phyloP scores from a whole-genome alignment of 2,888 invertebrate genomes.

The Drosophila mettleri region DNA sequence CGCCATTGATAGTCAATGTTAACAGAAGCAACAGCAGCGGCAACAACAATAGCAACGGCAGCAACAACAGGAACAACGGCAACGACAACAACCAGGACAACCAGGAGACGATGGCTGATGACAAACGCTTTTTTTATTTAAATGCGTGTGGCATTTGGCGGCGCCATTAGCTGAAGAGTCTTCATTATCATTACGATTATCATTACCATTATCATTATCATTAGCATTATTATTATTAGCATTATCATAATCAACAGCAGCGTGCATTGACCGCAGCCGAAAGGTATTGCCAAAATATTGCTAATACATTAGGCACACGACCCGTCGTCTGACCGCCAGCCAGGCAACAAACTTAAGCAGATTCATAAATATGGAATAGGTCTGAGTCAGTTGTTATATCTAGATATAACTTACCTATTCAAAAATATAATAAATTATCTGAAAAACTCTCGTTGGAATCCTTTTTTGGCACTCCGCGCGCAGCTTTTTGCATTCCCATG shows the following conservation, averaged over 20 bases:
- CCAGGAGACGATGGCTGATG: conserved; percentile 40
- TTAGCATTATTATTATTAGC: conserved; percentile 1
- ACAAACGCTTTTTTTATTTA: conserved; percentile 76
- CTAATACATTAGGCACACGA: conserved; percentile 52
- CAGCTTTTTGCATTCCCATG: too few species aligned
- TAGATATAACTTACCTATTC: background rate
- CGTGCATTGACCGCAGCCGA: conserved; percentile 59
- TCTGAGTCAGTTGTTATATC: too few species aligned
- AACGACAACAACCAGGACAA: conserved; percentile 8
- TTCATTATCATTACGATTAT: conserved; percentile 21
- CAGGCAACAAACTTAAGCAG: conserved; percentile 48
- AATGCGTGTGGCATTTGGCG: conserved; percentile 69
- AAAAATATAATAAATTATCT: background rate
- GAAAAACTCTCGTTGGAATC: background rate
- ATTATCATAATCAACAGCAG: conserved; percentile 19
- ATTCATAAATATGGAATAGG: conserved; percentile 32
- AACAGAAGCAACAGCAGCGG: conserved; percentile 21
- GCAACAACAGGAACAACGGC: conserved; percentile 24
- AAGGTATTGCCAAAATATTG: background rate
- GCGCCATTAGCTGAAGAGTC: conserved; percentile 33
- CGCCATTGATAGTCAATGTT: conserved; percentile 68
- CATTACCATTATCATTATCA: conserved; percentile 3
- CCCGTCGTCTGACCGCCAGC: conserved; percentile 48
- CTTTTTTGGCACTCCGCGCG: background rate
- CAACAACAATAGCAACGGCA: conserved; percentile 5